phyloP scores from a whole-genome alignment of 2,888 invertebrate species.

The Rhagonycha fulva region DNA sequence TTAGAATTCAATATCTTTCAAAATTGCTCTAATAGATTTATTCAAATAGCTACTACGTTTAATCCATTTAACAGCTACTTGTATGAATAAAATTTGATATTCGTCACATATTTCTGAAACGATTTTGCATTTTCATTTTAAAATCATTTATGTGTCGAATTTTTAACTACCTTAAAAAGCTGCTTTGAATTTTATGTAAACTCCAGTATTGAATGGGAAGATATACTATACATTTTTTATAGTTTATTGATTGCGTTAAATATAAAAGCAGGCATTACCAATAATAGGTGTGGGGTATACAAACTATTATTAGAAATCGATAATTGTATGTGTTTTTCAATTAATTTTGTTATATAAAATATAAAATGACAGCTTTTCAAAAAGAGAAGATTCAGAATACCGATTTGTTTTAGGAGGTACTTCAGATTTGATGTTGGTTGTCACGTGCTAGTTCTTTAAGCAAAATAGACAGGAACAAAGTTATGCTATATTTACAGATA shows the following conservation, averaged over 20 bases:
- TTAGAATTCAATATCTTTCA: not conserved
- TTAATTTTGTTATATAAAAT: not conserved
- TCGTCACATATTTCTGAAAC: conserved; percentile 14
- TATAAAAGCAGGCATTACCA: conserved; percentile 12
- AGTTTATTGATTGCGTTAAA: conserved; percentile 14
- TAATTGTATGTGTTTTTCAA: not conserved
- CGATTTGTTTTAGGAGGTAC: not conserved
- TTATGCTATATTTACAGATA: not conserved
- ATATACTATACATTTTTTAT: conserved; percentile 13
- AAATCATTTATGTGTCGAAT: conserved; percentile 11
- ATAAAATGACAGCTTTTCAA: not conserved
- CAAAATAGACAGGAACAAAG: not conserved
- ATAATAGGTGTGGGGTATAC: conserved; percentile 9
- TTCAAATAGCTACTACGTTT: conserved; percentile 6
- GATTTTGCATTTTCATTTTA: conserved; percentile 8
- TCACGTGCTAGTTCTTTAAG: not conserved
- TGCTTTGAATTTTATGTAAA: conserved; percentile 19
- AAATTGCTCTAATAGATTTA: not conserved
- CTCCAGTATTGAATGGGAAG: not conserved
- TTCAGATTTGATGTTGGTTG: not conserved
- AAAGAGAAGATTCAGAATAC: not conserved
- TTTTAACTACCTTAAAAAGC: conserved; percentile 10
- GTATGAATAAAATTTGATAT: conserved; percentile 18
- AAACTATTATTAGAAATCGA: conserved; percentile 15
- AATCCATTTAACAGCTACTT: conserved; percentile 5